phyloP scores from a whole-genome alignment of 2,888 invertebrate genomes.

The Drepana falcataria region DNA sequence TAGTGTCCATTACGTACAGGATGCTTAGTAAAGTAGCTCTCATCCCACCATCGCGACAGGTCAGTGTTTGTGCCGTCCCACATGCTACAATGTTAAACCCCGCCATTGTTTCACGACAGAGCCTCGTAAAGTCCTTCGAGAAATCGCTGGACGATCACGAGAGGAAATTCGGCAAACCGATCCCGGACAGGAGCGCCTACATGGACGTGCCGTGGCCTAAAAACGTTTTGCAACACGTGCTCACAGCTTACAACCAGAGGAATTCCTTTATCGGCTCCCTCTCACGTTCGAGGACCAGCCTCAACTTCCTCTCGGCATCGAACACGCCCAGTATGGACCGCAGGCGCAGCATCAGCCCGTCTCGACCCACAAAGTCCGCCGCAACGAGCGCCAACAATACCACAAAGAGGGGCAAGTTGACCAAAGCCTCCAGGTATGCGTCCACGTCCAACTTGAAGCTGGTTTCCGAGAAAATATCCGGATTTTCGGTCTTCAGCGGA shows the following conservation, averaged over 20 bases:
- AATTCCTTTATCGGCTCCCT: constrained; percentile 74
- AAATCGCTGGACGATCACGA: constrained; percentile 69
- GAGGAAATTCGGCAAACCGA: constrained; percentile 57
- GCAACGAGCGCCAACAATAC: constrained; percentile 43
- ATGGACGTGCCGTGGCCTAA: constrained; percentile 65
- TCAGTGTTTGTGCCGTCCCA: constrained; percentile 40
- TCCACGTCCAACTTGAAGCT: constrained; percentile 64
- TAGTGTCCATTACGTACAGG: too few species aligned
- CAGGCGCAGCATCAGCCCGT: constrained; percentile 54
- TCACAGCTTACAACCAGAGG: constrained; percentile 57
- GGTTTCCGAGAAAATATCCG: constrained; percentile 66
- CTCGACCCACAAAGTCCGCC: constrained; percentile 44
- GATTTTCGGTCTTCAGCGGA: constrained; percentile 59
- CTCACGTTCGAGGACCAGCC: constrained; percentile 76
- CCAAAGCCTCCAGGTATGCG: constrained; percentile 51
- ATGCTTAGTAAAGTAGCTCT: too few species aligned
- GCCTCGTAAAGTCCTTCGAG: constrained; percentile 48
- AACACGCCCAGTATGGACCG: constrained; percentile 54
- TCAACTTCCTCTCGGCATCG: constrained; percentile 56
- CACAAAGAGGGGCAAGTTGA: constrained; percentile 44
- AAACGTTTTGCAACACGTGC: constrained; percentile 63
- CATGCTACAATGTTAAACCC: constrained; percentile 2
- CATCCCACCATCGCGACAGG: constrained; percentile 6
- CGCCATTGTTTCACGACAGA: constrained; percentile 46
- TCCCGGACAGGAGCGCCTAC: constrained; percentile 49